Conservation (phyloP, 2,113 vertebrate species). For the Carassius gibelio region DNA sequence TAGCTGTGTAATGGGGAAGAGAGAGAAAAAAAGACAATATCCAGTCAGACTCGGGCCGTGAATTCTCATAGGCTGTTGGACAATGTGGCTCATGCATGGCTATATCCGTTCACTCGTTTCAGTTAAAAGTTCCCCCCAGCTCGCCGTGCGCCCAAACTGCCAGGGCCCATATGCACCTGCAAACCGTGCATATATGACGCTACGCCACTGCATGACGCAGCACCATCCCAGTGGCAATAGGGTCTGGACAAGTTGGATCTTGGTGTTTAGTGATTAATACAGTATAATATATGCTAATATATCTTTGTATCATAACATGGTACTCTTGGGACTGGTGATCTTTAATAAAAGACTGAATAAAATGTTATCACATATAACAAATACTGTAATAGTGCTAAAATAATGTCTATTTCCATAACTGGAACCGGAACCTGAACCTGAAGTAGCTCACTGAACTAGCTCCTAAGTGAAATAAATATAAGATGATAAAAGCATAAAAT, state of each 20-base stretch:
- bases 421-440: background rate
- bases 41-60: too few species aligned
- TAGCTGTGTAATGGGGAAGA: too few species aligned
- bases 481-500: background rate
- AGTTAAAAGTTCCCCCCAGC: too few species aligned
- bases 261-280: background rate
- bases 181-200: too few species aligned
- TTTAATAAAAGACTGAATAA: background rate
- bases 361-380: background rate
- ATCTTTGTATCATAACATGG: background rate
- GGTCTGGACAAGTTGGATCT: background rate
- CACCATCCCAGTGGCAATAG: background rate
- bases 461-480: background rate
- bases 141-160: too few species aligned
- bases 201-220: background rate
- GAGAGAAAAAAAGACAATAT: too few species aligned
- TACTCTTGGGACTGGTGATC: background rate
- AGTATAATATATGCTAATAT: conserved; percentile 1
- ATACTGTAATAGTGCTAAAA: background rate
- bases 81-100: too few species aligned
- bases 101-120: too few species aligned
- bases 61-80: too few species aligned
- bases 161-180: too few species aligned
- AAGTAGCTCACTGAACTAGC: background rate
- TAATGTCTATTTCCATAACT: background rate